Percentiles rank a stretch among this genome's conserved stretches.
phyloP scores from a whole-genome alignment of 2,888 invertebrate genomes.

The Lysandra bellargus region DNA sequence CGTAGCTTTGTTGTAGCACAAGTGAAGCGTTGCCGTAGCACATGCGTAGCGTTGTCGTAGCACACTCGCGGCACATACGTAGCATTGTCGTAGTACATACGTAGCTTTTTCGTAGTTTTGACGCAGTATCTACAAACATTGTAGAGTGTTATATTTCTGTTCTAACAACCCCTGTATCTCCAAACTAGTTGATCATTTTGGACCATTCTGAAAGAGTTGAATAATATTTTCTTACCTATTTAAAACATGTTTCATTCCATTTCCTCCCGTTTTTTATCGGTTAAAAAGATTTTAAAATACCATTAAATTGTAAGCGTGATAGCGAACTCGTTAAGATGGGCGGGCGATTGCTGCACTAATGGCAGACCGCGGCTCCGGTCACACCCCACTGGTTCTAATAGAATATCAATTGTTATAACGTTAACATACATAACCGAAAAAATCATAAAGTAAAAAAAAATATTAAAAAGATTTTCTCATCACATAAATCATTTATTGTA shows the following conservation, averaged over 20 bases:
- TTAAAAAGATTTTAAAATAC: not conserved
- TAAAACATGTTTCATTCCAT: not conserved
- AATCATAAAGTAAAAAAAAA: not conserved
- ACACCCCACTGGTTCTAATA: not conserved
- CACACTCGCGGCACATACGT: not conserved
- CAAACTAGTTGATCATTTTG: no score
- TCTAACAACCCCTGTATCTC: no score
- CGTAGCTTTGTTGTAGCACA: no score
- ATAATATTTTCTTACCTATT: no score
- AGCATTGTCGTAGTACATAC: not conserved
- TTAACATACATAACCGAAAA: not conserved
- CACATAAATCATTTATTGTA: no score
- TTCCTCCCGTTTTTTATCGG: not conserved
- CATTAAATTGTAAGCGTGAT: not conserved
- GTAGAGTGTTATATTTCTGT: no score
- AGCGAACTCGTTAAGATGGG: constrained; percentile 2
- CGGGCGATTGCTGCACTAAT: not conserved
- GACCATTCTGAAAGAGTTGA: no score
- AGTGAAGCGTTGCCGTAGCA: not conserved
- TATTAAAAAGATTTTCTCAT: no score
- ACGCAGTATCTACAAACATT: no score
- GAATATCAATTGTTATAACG: not conserved
- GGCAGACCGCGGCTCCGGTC: not conserved
- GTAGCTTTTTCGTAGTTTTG: no score
- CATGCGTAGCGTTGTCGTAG: not conserved